Percentiles rank a stretch among this genome's conserved stretches.
phyloP scores from a whole-genome alignment of 37 sponge, comb jelly and placozoan species.

The Mnemiopsis leidyi region DNA sequence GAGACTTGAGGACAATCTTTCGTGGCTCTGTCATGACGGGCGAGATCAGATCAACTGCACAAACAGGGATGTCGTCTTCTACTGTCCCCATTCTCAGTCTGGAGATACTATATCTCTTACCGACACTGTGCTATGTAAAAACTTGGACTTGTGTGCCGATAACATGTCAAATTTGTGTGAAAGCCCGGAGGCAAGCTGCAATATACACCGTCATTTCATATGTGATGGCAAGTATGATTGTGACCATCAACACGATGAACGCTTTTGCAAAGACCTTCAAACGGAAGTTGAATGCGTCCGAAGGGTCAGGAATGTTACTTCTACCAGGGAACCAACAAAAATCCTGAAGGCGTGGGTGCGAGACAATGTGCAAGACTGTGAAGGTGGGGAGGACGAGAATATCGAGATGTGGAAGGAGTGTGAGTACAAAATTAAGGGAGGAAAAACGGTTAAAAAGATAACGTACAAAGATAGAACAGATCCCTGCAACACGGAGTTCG shows the following conservation, averaged over 20 bases:
- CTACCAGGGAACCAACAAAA: background rate
- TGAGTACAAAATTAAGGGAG: background rate
- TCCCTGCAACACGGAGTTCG: background rate
- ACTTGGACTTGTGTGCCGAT: background rate
- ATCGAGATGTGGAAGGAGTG: background rate
- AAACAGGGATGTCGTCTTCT: slow-evolving; percentile 22
- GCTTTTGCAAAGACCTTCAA: background rate
- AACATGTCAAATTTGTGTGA: slow-evolving; percentile 3
- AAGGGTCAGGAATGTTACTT: background rate
- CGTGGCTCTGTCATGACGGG: background rate
- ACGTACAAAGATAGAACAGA: background rate
- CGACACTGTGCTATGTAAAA: background rate
- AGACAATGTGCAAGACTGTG: background rate
- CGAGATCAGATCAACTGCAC: slow-evolving; percentile 56
- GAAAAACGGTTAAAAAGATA: background rate
- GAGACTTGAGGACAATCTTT: background rate
- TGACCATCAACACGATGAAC: background rate
- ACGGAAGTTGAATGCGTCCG: background rate
- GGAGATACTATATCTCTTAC: background rate
- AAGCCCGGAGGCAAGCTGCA: slow-evolving; percentile 2
- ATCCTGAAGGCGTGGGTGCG: background rate
- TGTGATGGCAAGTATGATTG: slow-evolving; percentile 20
- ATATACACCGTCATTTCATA: slow-evolving; percentile 25
- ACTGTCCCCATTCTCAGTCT: background rate
- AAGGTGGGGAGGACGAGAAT: slow-evolving; percentile 13